phyloP scores from a whole-genome alignment of 1,140 invertebrate genomes.

The Ceratina japonica region DNA sequence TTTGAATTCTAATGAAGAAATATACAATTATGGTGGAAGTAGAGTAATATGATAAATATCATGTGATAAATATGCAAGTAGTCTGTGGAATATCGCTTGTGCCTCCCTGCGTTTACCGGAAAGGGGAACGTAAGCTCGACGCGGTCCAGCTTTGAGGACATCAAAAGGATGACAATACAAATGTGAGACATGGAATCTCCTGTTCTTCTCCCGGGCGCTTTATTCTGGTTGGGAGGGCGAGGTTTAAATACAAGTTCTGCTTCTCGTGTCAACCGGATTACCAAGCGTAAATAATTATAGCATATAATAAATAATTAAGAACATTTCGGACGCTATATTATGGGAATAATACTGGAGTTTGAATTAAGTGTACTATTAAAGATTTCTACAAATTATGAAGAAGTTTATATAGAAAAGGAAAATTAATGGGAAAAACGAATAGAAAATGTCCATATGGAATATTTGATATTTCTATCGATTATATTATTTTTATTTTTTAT shows the following conservation, averaged over 20 bases:
- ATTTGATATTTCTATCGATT: no score
- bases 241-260: constrained; percentile 54
- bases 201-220: constrained; percentile 21
- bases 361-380: background rate
- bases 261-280: constrained; percentile 27
- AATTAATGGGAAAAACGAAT: no score
- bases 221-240: constrained; percentile 54
- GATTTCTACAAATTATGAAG: background rate
- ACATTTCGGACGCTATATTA: constrained; percentile 19
- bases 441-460: no score
- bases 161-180: constrained; percentile 70
- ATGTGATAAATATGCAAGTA: background rate
- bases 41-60: background rate
- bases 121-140: constrained; percentile 61
- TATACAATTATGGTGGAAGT: background rate
- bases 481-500: no score
- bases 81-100: constrained; percentile 51
- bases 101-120: constrained; percentile 58
- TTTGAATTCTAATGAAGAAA: background rate
- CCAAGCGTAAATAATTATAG: constrained; percentile 54
- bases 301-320: no score
- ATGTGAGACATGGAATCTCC: constrained; percentile 50
- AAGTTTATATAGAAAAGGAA: no score
- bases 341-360: background rate
- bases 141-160: constrained; percentile 67